phyloP scores from a whole-genome alignment of 2,888 invertebrate genomes.

The Troides oblongomaculatus region DNA sequence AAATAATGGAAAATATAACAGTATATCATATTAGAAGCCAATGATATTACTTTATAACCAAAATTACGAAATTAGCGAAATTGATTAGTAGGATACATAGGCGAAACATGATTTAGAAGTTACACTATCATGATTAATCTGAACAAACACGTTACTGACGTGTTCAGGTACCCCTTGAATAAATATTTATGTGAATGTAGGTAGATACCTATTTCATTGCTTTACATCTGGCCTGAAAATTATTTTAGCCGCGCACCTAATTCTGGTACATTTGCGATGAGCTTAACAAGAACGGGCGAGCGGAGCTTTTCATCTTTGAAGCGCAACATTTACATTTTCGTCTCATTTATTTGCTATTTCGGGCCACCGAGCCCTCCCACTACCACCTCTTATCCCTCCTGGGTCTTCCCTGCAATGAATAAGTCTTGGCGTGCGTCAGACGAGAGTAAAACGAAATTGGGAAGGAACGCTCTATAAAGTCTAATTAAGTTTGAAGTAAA shows the following conservation, averaged over 20 bases:
- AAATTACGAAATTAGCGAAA: slow-evolving; percentile 19
- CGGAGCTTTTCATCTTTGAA: slow-evolving; percentile 79
- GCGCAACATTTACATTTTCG: slow-evolving; percentile 81
- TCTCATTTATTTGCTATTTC: slow-evolving; percentile 81
- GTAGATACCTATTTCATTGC: slow-evolving; percentile 37
- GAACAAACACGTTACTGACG: slow-evolving; percentile 27
- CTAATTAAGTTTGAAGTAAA: slow-evolving; percentile 79
- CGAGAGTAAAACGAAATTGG: slow-evolving; percentile 74
- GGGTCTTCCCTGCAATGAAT: slow-evolving; percentile 70
- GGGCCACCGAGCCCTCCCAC: slow-evolving; percentile 59
- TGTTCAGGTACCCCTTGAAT: slow-evolving; percentile 24
- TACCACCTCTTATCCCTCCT: slow-evolving; percentile 44
- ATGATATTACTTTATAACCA: background rate
- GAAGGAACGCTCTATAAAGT: slow-evolving; percentile 80
- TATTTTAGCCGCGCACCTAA: slow-evolving; percentile 74
- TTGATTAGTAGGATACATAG: slow-evolving; percentile 18
- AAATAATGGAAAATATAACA: background rate
- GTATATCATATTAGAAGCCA: background rate
- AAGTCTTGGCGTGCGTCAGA: slow-evolving; percentile 75
- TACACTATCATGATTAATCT: slow-evolving; percentile 22
- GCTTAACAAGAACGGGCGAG: slow-evolving; percentile 74
- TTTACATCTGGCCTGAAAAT: slow-evolving; percentile 74
- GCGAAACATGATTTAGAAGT: slow-evolving; percentile 6
- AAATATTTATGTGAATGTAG: slow-evolving; percentile 36
- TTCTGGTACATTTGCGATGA: slow-evolving; percentile 79